phyloP scores from a whole-genome alignment of 2,113 vertebrate species.

The Macrotis lagotis region DNA sequence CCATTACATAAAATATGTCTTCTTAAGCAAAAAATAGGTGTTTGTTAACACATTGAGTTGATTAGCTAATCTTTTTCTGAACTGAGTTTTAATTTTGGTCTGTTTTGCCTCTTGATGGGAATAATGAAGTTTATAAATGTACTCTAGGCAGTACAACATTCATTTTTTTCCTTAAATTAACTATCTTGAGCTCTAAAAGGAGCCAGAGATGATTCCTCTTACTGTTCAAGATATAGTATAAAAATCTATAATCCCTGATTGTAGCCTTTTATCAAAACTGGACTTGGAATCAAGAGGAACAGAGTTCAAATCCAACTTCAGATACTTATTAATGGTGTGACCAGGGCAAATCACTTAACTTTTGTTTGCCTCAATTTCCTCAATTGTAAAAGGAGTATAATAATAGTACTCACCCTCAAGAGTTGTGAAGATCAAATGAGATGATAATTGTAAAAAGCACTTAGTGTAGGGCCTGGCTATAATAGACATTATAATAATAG shows the following conservation, averaged over 20 bases:
- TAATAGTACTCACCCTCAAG: too few relatives aligned
- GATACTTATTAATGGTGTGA: not conserved
- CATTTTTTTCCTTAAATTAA: not conserved
- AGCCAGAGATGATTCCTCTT: not conserved
- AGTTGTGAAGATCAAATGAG: not conserved
- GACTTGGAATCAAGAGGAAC: not conserved
- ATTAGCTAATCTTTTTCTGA: not conserved
- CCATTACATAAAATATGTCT: not conserved
- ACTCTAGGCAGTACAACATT: not conserved
- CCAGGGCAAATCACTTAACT: not conserved
- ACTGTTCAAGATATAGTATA: not conserved
- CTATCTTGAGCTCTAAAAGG: not conserved
- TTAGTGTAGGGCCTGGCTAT: not conserved
- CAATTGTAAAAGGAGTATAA: not conserved
- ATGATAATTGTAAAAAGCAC: not conserved
- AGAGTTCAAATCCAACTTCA: not conserved
- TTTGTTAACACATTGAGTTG: too few relatives aligned
- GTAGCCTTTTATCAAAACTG: not conserved
- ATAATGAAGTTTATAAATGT: not conserved
- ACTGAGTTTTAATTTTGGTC: not conserved
- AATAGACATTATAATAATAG: not conserved
- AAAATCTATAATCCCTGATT: not conserved
- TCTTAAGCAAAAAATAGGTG: not conserved
- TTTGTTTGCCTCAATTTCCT: not conserved
- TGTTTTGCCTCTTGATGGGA: not conserved